Evolutionary conservation across 2,113 vertebrate species (phyloP).

Genomic region (Tragelaphus buxtoni): DNA sequence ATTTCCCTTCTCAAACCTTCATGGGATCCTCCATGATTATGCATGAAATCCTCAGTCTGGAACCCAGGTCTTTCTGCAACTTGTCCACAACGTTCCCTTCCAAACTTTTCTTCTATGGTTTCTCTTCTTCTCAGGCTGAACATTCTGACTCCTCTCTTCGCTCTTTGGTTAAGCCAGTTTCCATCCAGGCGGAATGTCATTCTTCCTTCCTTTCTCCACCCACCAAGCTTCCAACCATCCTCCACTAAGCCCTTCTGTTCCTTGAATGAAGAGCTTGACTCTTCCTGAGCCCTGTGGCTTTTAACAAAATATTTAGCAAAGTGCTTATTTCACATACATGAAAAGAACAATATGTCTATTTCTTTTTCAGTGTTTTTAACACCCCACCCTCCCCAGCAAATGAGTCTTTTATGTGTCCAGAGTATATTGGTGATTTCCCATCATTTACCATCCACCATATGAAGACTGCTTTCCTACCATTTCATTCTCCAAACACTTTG

Average conservation of each 20-base stretch:
- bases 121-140: not conserved
- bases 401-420: not conserved
- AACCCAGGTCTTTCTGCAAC: not conserved
- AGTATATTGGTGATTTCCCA: not conserved
- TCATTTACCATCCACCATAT: not conserved
- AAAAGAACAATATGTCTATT: not conserved
- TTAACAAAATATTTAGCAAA: not conserved
- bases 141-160: not conserved
- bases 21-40: not conserved
- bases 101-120: not conserved
- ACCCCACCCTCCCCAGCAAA: not conserved
- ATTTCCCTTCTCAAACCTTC: not conserved
- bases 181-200: not conserved
- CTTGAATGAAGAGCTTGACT: not conserved
- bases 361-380: not conserved
- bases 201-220: not conserved
- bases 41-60: not conserved
- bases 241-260: conserved; percentile 38
- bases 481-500: not conserved
- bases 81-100: not conserved
- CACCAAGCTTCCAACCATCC: not conserved
- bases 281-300: not conserved
- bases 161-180: not conserved
- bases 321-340: not conserved
- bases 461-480: not conserved